Percentiles rank a stretch among this genome's conserved stretches.
These are phyloP conservation scores for Scartelaos histophorus DNA, from an alignment of 2,113 vertebrate genomes.

Conservation along the genomic window DNA sequence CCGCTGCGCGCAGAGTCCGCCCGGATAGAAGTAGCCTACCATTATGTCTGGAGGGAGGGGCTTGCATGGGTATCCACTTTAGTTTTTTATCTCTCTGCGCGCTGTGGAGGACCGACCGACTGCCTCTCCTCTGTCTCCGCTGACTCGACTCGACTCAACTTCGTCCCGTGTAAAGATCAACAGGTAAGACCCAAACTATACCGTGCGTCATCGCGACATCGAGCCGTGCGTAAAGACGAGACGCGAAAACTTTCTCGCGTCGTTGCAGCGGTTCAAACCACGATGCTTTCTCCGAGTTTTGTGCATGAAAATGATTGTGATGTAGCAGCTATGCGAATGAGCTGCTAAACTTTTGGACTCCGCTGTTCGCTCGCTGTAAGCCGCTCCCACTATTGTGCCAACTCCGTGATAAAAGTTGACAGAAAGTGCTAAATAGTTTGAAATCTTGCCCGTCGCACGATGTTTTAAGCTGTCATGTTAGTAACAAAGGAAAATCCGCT, in stretches of 20 bases:
- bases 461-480: background rate
- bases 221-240: background rate
- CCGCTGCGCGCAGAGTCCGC: constrained; percentile 69
- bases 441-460: background rate
- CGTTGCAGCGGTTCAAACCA: background rate
- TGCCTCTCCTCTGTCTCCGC: constrained; percentile 52
- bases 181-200: constrained; percentile 56
- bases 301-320: constrained; percentile 13
- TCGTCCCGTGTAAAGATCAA: constrained; percentile 49
- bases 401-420: background rate
- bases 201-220: background rate
- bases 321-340: constrained; percentile 19
- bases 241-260: background rate
- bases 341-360: constrained; percentile 30
- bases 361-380: constrained; percentile 13
- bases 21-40: constrained; percentile 65
- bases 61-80: constrained; percentile 72
- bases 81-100: constrained; percentile 52
- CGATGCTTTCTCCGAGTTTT: background rate
- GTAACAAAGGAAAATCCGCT: constrained; percentile 40
- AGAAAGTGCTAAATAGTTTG: background rate
- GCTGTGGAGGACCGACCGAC: constrained; percentile 53
- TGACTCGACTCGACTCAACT: constrained; percentile 52
- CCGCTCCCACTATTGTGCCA: constrained; percentile 52
- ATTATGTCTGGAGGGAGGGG: constrained; percentile 80